Conservation (phyloP, 2,888 invertebrate species). For the Ichneumoninae sp. region DNA sequence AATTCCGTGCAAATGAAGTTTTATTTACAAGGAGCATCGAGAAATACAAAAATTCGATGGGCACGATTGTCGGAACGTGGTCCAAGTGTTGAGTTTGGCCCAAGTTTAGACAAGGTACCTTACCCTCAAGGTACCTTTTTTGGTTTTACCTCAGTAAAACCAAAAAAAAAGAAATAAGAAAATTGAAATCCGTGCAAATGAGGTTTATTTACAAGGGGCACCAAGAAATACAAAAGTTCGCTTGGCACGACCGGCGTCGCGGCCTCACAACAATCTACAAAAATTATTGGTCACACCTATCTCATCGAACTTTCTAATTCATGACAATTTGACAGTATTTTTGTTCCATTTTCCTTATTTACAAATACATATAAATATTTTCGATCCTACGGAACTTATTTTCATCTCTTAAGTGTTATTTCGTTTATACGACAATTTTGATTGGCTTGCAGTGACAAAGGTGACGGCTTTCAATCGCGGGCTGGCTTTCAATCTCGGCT, state of each 20-base stretch:
- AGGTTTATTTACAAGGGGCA: slow-evolving; percentile 75
- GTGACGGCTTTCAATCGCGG: slow-evolving; percentile 30
- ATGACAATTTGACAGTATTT: slow-evolving; percentile 70
- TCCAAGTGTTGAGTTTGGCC: background rate
- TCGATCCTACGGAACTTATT: slow-evolving; percentile 35
- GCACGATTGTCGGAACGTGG: background rate
- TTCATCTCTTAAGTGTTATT: slow-evolving; percentile 11
- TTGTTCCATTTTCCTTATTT: slow-evolving; percentile 70
- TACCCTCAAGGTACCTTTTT: no score
- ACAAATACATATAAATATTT: slow-evolving; percentile 68
- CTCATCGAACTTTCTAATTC: slow-evolving; percentile 50
- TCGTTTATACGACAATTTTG: slow-evolving; percentile 29
- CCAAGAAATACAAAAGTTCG: no score
- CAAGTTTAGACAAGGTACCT: no score
- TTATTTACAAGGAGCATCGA: slow-evolving; percentile 74
- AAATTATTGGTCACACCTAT: slow-evolving; percentile 57
- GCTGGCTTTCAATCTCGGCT: slow-evolving; percentile 48
- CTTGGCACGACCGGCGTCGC: slow-evolving; percentile 57
- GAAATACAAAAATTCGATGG: slow-evolving; percentile 28
- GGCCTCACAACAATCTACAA: slow-evolving; percentile 58
- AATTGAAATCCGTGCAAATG: slow-evolving; percentile 74
- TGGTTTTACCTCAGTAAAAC: no score
- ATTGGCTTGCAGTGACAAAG: slow-evolving; percentile 41
- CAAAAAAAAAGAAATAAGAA: background rate
- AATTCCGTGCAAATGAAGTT: slow-evolving; percentile 74